phyloP scores from a whole-genome alignment of 2,888 invertebrate species.

The Julus scanicus region DNA sequence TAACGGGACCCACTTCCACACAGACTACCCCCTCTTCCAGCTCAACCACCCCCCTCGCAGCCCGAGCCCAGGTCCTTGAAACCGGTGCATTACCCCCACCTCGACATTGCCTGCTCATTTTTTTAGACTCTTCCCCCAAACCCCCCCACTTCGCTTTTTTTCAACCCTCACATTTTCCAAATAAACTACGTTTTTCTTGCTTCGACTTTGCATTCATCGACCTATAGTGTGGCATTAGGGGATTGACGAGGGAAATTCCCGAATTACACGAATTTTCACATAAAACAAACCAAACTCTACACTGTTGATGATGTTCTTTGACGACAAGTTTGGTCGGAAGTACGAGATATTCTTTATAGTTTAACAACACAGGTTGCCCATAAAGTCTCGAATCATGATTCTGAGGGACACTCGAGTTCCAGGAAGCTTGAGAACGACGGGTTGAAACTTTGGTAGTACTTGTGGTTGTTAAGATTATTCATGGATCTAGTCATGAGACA shows the following conservation, averaged over 20 bases:
- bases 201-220: constrained; percentile 43
- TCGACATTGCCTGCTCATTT: constrained; percentile 43
- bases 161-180: constrained; percentile 37
- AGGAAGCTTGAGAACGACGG: too few relatives aligned
- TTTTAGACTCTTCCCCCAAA: constrained; percentile 10
- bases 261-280: not conserved
- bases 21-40: not conserved
- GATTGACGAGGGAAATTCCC: not conserved
- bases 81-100: constrained; percentile 40
- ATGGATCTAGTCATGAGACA: too few relatives aligned
- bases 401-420: too few relatives aligned
- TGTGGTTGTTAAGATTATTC: too few relatives aligned
- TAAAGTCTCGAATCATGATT: too few relatives aligned
- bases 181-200: constrained; percentile 13
- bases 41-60: not conserved
- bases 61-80: constrained; percentile 25
- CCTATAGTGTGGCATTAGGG: constrained; percentile 8
- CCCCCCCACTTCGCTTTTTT: not conserved
- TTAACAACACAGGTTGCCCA: too few relatives aligned
- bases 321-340: too few relatives aligned
- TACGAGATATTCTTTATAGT: too few relatives aligned
- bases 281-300: too few relatives aligned
- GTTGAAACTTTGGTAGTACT: too few relatives aligned
- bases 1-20: constrained; percentile 52
- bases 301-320: too few relatives aligned